Base-by-base conservation (phyloP, 1,140 invertebrate species). In the Monomorium pharaonis region DNA sequence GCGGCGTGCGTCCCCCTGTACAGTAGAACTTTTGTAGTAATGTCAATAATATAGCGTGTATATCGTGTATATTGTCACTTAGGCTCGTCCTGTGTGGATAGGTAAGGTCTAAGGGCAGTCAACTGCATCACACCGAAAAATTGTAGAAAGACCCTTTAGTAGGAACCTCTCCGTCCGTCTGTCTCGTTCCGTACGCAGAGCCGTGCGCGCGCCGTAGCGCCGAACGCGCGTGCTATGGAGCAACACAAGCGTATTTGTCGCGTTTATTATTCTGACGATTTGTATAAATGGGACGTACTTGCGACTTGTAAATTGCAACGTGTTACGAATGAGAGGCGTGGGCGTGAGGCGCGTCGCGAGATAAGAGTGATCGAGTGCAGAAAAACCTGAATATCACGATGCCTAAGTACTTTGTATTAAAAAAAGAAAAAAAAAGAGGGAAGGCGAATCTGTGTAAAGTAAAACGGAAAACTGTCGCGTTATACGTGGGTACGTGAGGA, bases 391-490 rank as follows among this genome's bases (percentile, higher is more conserved):
- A 65, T 89, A 87, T 89, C 78, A 89, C 77, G 86, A 86, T 86
- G 91, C 90, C 89, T 90, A 92, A 91, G 85, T 91, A 89, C 91
- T 91, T 92, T 92, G 91, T 91, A 90, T 92, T 89, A 92, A 92
- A 74, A 54, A 37, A 16, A 21, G 37, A 24, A 24, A 10, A 44
- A 24, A 47, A 67, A 37, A 47, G 10, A 24, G 7, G 30, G 37
- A 33, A 80, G 87, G 88, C 62, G 91, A 86, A 88, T 87, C 87
- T 92, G 91, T 92, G 91, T 90, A 92, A 91, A 90, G 85, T 90
- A 90, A 87, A 69, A 72, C 30, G 44, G 44, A n/a, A 60, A 78
- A 87, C 3, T 84, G 54, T 77, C 84, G 85, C 80, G 81, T 77
- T 56, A 47, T 87, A 78, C 24, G 58, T 84, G 75, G 24, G n/a